Evolutionary conservation across 2,113 vertebrate genomes (phyloP).

Genomic region (Sporophila hypoxantha): DNA sequence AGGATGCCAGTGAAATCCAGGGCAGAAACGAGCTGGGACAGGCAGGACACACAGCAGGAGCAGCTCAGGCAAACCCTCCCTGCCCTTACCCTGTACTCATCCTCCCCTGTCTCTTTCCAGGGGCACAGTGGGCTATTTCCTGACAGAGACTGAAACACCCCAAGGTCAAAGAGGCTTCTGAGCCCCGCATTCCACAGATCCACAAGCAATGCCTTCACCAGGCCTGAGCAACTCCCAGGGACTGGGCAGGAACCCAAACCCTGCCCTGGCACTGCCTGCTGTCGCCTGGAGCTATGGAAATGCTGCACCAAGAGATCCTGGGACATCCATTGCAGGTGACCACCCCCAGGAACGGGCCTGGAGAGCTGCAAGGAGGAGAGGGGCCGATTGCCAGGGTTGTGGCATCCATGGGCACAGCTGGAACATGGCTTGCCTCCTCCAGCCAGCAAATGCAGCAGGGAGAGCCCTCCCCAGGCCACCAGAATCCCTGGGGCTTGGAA

Average conservation of each 20-base stretch:
- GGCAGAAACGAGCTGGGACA: neutral
- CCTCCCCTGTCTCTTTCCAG: neutral
- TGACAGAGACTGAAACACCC: neutral
- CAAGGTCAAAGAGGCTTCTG: neutral
- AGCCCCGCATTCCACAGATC: neutral
- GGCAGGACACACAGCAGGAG: rapidly evolving
- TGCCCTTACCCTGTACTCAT: neutral
- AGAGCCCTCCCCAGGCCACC: rapidly evolving
- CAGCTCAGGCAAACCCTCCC: neutral
- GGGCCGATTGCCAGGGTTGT: rapidly evolving
- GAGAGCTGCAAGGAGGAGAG: neutral
- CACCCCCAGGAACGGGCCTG: neutral
- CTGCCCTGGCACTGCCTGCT: rapidly evolving
- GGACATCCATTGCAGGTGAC: neutral
- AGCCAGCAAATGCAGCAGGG: rapidly evolving
- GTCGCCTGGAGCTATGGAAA: rapidly evolving
- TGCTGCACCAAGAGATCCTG: neutral
- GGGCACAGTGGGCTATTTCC: too few relatives aligned
- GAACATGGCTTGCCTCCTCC: neutral
- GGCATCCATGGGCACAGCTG: neutral
- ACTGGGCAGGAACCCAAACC: rapidly evolving
- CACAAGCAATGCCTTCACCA: neutral
- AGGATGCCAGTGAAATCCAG: neutral
- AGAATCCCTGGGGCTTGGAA: neutral
- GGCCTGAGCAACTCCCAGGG: neutral